phyloP scores from a whole-genome alignment of 2,113 vertebrate species.

The Meles meles region DNA sequence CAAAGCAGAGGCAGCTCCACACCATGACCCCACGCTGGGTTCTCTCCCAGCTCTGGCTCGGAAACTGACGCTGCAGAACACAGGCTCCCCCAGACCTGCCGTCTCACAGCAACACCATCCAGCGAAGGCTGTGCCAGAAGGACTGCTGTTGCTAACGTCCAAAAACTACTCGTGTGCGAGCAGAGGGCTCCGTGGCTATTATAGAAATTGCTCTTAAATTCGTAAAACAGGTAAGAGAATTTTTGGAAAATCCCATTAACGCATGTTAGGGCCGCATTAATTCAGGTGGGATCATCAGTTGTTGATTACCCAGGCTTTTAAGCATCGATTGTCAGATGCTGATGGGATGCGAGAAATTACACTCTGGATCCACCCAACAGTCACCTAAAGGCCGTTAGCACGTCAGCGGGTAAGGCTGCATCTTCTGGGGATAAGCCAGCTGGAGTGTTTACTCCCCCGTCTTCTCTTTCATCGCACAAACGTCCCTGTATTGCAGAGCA shows the following conservation, averaged over 20 bases:
- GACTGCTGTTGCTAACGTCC: not conserved
- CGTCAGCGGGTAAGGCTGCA: not conserved
- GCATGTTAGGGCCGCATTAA: slow-evolving; percentile 45
- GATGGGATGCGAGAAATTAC: slow-evolving; percentile 53
- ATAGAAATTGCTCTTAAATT: slow-evolving; percentile 50
- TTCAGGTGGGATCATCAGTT: slow-evolving; percentile 62
- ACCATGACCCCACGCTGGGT: not conserved
- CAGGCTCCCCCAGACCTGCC: not conserved
- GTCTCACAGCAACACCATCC: not conserved
- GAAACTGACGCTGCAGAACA: not conserved
- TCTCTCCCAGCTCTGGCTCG: not conserved
- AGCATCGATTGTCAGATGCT: slow-evolving; percentile 54
- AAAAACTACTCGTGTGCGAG: not conserved
- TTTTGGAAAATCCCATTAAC: slow-evolving; percentile 62
- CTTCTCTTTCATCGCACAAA: not conserved
- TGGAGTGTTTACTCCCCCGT: not conserved
- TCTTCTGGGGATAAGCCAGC: slow-evolving; percentile 48
- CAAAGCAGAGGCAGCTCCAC: not conserved
- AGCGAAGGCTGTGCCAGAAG: not conserved
- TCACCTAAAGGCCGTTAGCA: slow-evolving; percentile 49
- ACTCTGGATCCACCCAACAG: slow-evolving; percentile 6
- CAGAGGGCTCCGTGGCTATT: not conserved
- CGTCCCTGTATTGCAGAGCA: not conserved
- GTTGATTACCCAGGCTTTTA: slow-evolving; percentile 69
- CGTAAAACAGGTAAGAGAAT: slow-evolving; percentile 24